Conservation (phyloP, 2,888 invertebrate genomes). For the Strigamia transsilvanica region DNA sequence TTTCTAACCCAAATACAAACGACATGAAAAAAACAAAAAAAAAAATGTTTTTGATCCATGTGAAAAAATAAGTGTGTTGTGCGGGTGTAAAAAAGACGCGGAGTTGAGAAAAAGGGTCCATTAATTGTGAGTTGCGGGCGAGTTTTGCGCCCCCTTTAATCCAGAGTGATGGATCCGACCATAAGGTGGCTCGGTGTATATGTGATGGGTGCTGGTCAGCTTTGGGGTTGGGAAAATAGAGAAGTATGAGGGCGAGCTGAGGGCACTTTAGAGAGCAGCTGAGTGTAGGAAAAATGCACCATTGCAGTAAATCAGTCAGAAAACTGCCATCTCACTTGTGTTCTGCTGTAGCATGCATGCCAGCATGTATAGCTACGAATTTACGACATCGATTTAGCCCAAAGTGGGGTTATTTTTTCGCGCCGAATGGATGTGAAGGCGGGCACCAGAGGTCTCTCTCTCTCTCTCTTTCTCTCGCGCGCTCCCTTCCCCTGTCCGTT, state of each 20-base stretch:
- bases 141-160: conserved; percentile 24
- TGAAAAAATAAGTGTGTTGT: too few species aligned
- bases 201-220: conserved; percentile 42
- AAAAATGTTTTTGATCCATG: too few species aligned
- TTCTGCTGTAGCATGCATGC: conserved; percentile 33
- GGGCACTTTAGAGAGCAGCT: conserved; percentile 48
- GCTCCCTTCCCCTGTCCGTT: neutral
- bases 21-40: too few species aligned
- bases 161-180: conserved; percentile 5
- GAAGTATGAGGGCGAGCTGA: conserved; percentile 39
- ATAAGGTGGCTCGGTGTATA: conserved; percentile 36
- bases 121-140: conserved; percentile 23
- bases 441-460: conserved; percentile 23
- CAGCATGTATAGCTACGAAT: conserved; percentile 34
- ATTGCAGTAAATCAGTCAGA: conserved; percentile 45
- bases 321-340: conserved; percentile 49
- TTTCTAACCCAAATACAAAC: too few species aligned
- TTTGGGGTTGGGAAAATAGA: conserved; percentile 46
- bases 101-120: neutral
- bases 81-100: too few species aligned
- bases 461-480: too few species aligned
- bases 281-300: conserved; percentile 46
- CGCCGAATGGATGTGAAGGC: conserved; percentile 20
- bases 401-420: conserved; percentile 43
- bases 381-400: conserved; percentile 45